Conservation (phyloP, 1,140 invertebrate genomes). For the Oreohelix idahoensis region DNA sequence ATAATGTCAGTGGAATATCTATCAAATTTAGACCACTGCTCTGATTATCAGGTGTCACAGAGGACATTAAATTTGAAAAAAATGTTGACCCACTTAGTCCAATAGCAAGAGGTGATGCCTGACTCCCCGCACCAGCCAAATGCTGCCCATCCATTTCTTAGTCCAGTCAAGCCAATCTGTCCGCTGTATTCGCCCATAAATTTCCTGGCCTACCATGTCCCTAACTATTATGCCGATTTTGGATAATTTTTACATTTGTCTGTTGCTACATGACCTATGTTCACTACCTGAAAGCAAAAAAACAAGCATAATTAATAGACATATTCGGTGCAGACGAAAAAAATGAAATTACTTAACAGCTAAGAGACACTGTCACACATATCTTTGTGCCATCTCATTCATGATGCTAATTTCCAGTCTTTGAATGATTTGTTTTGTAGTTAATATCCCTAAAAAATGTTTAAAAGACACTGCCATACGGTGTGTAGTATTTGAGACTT, state of each 20-base stretch:
- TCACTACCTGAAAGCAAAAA: background rate
- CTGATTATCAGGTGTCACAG: constrained; percentile 11
- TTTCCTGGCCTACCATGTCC: constrained; percentile 3
- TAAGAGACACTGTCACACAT: no score
- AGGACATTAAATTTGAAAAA: constrained; percentile 35
- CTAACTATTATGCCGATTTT: constrained; percentile 13
- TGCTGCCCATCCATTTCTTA: constrained; percentile 36
- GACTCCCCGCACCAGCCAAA: constrained; percentile 16
- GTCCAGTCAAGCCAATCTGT: background rate
- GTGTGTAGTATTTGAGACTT: no score
- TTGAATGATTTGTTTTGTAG: no score
- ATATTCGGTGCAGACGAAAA: no score
- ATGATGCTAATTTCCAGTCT: no score
- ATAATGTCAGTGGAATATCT: constrained; percentile 28
- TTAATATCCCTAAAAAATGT: no score
- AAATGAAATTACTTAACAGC: no score
- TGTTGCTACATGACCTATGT: constrained; percentile 19
- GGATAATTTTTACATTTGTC: background rate
- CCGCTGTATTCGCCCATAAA: background rate
- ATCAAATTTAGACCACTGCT: constrained; percentile 27
- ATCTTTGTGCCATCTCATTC: no score
- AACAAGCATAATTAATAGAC: no score
- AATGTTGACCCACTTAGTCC: constrained; percentile 26
- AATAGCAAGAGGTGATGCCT: constrained; percentile 32
- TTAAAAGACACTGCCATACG: no score